These are phyloP conservation scores for Hybos culiciformis DNA, from an alignment of 2,888 invertebrate genomes.

Conservation along the genomic window DNA sequence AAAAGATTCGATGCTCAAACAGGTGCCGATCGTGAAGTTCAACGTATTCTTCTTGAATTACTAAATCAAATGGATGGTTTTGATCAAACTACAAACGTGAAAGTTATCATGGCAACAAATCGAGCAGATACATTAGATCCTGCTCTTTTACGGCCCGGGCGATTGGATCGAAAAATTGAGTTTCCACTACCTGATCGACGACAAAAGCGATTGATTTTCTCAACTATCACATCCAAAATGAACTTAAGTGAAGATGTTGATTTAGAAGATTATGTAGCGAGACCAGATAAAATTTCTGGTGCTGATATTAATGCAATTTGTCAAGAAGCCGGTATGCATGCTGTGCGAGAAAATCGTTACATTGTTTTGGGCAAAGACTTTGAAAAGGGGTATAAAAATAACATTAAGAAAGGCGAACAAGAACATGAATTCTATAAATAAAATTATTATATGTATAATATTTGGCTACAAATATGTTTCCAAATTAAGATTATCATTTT, in stretches of 20 bases:
- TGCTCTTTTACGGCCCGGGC: constrained; percentile 52
- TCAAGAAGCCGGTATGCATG: constrained; percentile 99
- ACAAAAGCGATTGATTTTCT: constrained; percentile 92
- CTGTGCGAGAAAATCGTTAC: constrained; percentile 95
- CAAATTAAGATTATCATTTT: no score
- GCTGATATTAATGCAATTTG: constrained; percentile 99
- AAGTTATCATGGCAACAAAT: constrained; percentile 95
- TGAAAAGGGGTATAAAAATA: constrained; percentile 99
- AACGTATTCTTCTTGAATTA: constrained; percentile 90
- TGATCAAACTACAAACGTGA: constrained; percentile 99
- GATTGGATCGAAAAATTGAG: constrained; percentile 96
- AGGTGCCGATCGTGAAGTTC: constrained; percentile 96
- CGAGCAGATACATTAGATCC: constrained; percentile 97
- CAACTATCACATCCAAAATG: constrained; percentile 94
- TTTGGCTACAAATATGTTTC: no score
- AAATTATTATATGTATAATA: no score
- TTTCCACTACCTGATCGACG: constrained; percentile 84
- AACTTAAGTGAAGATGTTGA: constrained; percentile 98
- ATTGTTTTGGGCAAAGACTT: constrained; percentile 98
- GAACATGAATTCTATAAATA: constrained; percentile 99
- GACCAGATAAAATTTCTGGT: constrained; percentile 97
- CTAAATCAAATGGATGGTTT: constrained; percentile 99
- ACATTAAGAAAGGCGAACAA: constrained; percentile 97
- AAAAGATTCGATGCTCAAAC: constrained; percentile 98
- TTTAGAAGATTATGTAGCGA: constrained; percentile 94